Percentiles rank a stretch among this genome's conserved stretches.
These are phyloP conservation scores for Leucoptera coffeella DNA, from an alignment of 2,888 invertebrate genomes.

Conservation along the genomic window DNA sequence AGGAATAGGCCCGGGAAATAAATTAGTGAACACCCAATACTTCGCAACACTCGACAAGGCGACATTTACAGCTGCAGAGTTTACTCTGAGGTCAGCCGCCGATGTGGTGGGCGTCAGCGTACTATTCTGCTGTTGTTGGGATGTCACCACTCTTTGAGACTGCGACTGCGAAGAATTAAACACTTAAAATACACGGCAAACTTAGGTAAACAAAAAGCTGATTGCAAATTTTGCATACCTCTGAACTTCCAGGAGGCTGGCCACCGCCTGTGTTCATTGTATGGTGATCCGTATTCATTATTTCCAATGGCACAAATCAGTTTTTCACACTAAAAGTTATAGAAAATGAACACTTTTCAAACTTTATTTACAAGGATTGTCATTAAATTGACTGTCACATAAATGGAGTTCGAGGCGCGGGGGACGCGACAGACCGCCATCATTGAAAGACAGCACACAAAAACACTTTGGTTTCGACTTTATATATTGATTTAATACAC, in stretches of 20 bases:
- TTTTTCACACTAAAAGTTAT: slow-evolving; percentile 20
- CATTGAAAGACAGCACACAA: slow-evolving; percentile 51
- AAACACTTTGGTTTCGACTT: too few species aligned
- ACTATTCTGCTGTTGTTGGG: slow-evolving; percentile 25
- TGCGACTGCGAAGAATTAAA: slow-evolving; percentile 19
- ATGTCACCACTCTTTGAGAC: slow-evolving; percentile 25
- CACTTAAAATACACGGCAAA: slow-evolving; percentile 14
- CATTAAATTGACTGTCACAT: slow-evolving; percentile 58
- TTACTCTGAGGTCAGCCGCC: slow-evolving; percentile 57
- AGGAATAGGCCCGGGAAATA: slow-evolving; percentile 70
- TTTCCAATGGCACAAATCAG: too few species aligned
- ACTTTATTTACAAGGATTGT: slow-evolving; percentile 42
- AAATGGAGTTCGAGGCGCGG: slow-evolving; percentile 60
- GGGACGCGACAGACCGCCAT: slow-evolving; percentile 65
- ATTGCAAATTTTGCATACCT: slow-evolving; percentile 28
- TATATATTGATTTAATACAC: too few species aligned
- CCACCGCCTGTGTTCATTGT: slow-evolving; percentile 57
- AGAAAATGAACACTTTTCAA: slow-evolving; percentile 36
- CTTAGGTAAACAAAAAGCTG: slow-evolving; percentile 12
- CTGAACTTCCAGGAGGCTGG: slow-evolving; percentile 47
- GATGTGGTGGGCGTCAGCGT: slow-evolving; percentile 46
- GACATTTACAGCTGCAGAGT: slow-evolving; percentile 61
- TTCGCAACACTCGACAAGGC: slow-evolving; percentile 72
- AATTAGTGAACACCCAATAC: slow-evolving; percentile 79
- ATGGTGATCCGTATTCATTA: slow-evolving; percentile 47